Base-by-base conservation (phyloP, 2,113 vertebrate species). In the Dendropsophus ebraccatus region DNA sequence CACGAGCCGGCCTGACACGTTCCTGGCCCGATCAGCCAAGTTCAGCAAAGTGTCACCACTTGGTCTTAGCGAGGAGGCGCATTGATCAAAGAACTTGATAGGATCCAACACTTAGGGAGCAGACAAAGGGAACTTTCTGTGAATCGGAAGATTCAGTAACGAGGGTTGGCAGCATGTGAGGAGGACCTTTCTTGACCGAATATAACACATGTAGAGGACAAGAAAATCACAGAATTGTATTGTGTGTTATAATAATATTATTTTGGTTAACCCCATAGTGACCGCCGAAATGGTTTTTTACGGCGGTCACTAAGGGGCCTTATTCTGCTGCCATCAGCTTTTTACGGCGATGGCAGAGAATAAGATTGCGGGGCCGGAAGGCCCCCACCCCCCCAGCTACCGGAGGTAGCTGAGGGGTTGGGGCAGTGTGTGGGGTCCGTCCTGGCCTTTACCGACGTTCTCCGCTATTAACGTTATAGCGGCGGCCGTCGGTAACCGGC, bases 1-100 rank as follows among this genome's bases (percentile, higher is more conserved):
- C 50, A 60, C 77, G 16, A 73, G 49, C 75, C 32, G 54, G 25
- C 77, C 47, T 73, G 76, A 81, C 84, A 73, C 77, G 52, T 73
- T 81, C 50, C 50, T 35, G 77, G 76, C 50, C 67, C 32, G 37
- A 58, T 21, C 35, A 69, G 62, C 74, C 77, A 73, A 86, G 32
- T 73, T 79, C 65, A 30, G 21, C 11, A 13, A 12, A 17, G 49
- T 60, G 73, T 77, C 74, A 78, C 58, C 74, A 30, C 41, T 62
- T 50, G 73, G 70, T n/a, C 41, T 69, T 47, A 37, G 65, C 56
- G 50, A 65, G n/a, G 52, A 30, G 13, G 25, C 25, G 12, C 25
- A 25, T 77, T 77, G 56, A 76, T 76, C 82, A 77, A 14, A 77
- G 45, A 62, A 32, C 41, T 35, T 28, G 74, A 85, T 79, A 25